Percentiles rank a stretch among this genome's conserved stretches.
These are phyloP conservation scores for Galerucella calmariensis DNA, from an alignment of 2,888 invertebrate species.

Conservation along the genomic window DNA sequence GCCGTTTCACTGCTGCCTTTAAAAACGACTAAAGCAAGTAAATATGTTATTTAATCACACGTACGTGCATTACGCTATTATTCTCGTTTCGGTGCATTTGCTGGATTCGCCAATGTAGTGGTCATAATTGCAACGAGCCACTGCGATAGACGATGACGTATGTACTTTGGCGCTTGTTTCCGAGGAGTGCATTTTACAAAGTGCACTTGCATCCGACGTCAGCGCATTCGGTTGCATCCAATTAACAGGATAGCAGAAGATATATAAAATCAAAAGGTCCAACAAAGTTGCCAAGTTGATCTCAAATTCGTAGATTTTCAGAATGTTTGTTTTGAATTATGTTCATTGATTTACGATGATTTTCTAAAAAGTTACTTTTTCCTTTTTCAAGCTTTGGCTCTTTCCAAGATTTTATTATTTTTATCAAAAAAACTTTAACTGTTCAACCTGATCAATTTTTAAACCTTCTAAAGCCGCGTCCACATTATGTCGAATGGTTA, in stretches of 20 bases:
- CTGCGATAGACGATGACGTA: conserved; percentile 11
- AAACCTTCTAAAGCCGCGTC: no score
- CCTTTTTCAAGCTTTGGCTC: no score
- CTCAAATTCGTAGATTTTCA: neutral
- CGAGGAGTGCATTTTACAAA: conserved; percentile 29
- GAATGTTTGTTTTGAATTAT: neutral
- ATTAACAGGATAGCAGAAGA: conserved; percentile 58
- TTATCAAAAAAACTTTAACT: no score
- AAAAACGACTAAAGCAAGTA: neutral
- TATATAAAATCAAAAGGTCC: conserved; percentile 50
- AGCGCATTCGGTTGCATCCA: conserved; percentile 55
- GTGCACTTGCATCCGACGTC: conserved; percentile 56
- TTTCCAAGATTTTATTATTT: no score
- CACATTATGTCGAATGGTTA: no score
- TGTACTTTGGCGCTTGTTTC: conserved; percentile 27
- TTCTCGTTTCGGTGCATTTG: neutral
- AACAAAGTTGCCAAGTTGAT: conserved; percentile 29
- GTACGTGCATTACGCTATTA: neutral
- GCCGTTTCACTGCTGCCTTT: neutral
- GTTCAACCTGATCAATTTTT: no score
- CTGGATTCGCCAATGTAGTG: neutral
- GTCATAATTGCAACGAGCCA: neutral
- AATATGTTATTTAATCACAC: neutral
- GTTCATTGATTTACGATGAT: no score
- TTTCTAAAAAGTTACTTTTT: no score